Evolutionary conservation across 2,888 invertebrate genomes (phyloP).

Genomic region (Eupithecia exiguata): DNA sequence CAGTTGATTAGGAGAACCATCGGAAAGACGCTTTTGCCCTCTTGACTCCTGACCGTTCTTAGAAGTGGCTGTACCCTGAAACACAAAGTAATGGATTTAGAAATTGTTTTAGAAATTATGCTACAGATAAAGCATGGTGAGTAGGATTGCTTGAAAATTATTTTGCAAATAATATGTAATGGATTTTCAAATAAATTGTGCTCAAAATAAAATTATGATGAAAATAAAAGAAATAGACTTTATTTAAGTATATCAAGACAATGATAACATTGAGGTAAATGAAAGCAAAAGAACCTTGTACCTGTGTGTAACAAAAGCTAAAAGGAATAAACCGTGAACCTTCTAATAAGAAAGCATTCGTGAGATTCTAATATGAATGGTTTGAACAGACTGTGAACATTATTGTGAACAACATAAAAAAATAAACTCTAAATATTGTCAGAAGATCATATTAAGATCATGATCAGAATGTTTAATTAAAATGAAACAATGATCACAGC

Average conservation of each 20-base stretch:
- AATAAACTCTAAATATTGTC: not conserved
- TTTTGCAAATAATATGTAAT: conserved; percentile 15
- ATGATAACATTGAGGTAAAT: conserved; percentile 23
- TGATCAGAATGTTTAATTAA: not conserved
- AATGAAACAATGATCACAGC: conserved; percentile 22
- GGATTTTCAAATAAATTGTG: not conserved
- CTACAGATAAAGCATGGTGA: conserved; percentile 24
- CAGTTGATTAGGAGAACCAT: conserved; percentile 76
- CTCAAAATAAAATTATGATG: not conserved
- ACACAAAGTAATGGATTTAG: conserved; percentile 32
- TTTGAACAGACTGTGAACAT: conserved; percentile 29
- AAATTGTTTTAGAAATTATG: not conserved
- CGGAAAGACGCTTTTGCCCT: conserved; percentile 76
- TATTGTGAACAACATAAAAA: conserved; percentile 9
- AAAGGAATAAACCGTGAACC: conserved; percentile 48
- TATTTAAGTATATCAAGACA: not conserved
- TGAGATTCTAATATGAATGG: conserved; percentile 39
- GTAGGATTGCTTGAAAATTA: conserved; percentile 28
- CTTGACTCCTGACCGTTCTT: conserved; percentile 70
- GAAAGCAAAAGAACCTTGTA: conserved; percentile 41
- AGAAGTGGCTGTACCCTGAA: conserved; percentile 67
- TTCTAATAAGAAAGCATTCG: conserved; percentile 46
- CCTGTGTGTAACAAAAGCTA: conserved; percentile 43
- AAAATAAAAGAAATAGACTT: not conserved
- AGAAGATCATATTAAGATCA: not conserved